phyloP scores from a whole-genome alignment of 2,797 vertebrate genomes.

The Lemur catta region DNA sequence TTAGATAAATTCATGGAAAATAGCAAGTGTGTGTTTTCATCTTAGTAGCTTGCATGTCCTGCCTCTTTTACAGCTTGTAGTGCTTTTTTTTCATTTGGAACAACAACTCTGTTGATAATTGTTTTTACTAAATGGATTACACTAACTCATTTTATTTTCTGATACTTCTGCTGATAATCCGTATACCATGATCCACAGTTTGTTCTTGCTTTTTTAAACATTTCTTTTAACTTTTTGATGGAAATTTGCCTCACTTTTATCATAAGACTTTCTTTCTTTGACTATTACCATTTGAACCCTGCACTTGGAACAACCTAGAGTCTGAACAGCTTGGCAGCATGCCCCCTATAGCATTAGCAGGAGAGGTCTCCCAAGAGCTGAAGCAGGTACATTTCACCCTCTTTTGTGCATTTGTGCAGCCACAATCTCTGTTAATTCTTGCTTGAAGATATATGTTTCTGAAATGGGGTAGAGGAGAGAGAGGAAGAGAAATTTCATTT shows the following conservation, averaged over 20 bases:
- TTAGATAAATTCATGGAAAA: conserved; percentile 14
- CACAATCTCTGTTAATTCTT: conserved; percentile 25
- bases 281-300: not conserved
- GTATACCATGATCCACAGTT: not conserved
- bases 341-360: not conserved
- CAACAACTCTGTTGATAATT: not conserved
- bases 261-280: not conserved
- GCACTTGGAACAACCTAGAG: not conserved
- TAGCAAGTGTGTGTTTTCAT: not conserved
- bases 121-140: not conserved
- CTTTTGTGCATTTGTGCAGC: not conserved
- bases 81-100: not conserved
- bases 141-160: conserved; percentile 2
- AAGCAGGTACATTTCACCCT: not conserved
- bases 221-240: conserved; percentile 41
- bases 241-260: conserved; percentile 1
- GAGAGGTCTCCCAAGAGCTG: not conserved
- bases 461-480: not conserved
- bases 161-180: not conserved
- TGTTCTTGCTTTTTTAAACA: not conserved
- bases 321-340: not conserved
- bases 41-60: not conserved
- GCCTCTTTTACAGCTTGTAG: not conserved
- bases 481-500: not conserved
- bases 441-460: conserved; percentile 37